A percentile compares a stretch with the other conserved stretches of the same genome.
Evolutionary conservation across 2,113 vertebrate species (phyloP).

Genomic region (Nibea coibor): DNA sequence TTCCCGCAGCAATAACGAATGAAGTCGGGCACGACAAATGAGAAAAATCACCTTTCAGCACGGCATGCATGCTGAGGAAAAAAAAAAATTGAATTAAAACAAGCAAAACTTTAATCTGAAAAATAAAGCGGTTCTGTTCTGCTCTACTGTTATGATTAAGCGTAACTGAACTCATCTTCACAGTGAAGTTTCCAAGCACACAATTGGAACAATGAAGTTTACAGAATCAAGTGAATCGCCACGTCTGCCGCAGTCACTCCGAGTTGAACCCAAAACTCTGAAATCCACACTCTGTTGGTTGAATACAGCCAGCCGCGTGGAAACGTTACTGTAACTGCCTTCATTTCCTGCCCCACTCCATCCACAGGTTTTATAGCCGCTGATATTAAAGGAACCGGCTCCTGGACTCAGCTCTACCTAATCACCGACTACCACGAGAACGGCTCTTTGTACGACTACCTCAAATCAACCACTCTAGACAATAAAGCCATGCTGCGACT

Average conservation of each 20-base stretch:
- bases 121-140: not conserved
- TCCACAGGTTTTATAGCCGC: slow-evolving; percentile 94
- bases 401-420: slow-evolving; percentile 97
- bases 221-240: not conserved
- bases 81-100: not conserved
- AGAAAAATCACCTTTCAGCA: not conserved
- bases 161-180: not conserved
- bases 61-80: not conserved
- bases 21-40: not conserved
- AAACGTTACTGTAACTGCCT: not conserved
- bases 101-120: not conserved
- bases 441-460: slow-evolving; percentile 95
- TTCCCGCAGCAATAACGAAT: not conserved
- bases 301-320: not conserved
- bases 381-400: slow-evolving; percentile 98
- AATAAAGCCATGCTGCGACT: slow-evolving; percentile 92
- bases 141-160: not conserved
- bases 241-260: not conserved
- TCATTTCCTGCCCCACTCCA: not conserved
- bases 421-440: slow-evolving; percentile 98
- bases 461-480: slow-evolving; percentile 95
- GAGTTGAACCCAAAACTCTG: not conserved
- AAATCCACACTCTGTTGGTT: not conserved
- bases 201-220: too few species aligned
- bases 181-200: not conserved